A percentile compares a stretch with the other conserved stretches of the same genome.
These are phyloP conservation scores for Fistularia commersonii DNA, from an alignment of 2,797 vertebrate genomes.

Conservation along the genomic window DNA sequence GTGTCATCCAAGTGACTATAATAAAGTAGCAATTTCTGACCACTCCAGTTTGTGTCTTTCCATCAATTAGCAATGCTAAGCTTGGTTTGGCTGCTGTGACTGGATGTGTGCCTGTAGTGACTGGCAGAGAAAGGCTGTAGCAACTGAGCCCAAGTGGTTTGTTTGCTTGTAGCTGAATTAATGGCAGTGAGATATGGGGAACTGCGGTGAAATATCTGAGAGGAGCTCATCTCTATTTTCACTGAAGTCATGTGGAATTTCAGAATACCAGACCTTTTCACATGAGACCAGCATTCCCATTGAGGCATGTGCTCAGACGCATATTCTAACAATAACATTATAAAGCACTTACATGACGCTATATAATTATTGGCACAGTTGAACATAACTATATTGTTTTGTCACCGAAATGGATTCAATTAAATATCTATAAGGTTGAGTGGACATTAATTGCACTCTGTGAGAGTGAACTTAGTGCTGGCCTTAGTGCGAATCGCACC, in stretches of 20 bases:
- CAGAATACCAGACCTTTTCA: not conserved
- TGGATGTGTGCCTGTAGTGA: slow-evolving; percentile 48
- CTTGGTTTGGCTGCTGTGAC: slow-evolving; percentile 46
- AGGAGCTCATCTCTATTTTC: no score
- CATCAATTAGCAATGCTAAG: slow-evolving; percentile 52
- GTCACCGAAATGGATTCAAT: slow-evolving; percentile 61
- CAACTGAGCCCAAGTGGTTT: slow-evolving; percentile 22
- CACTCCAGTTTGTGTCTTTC: slow-evolving; percentile 28
- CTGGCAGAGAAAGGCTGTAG: slow-evolving; percentile 41
- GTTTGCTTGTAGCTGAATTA: slow-evolving; percentile 44
- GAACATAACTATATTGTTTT: slow-evolving; percentile 59
- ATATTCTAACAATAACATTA: slow-evolving; percentile 28
- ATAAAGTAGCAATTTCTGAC: slow-evolving; percentile 27
- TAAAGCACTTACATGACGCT: slow-evolving; percentile 34
- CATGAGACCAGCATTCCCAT: not conserved
- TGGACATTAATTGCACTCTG: slow-evolving; percentile 62
- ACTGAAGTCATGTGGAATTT: no score
- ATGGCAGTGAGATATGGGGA: slow-evolving; percentile 39
- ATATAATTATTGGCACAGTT: slow-evolving; percentile 60
- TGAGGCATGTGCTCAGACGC: not conserved
- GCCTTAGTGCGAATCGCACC: slow-evolving; percentile 40
- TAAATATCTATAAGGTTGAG: slow-evolving; percentile 65
- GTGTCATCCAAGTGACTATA: slow-evolving; percentile 12
- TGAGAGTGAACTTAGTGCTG: slow-evolving; percentile 44
- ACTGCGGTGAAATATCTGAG: not conserved